Percentiles rank a stretch among this genome's conserved stretches.
These are phyloP conservation scores for Cylas formicarius DNA, from an alignment of 1,140 invertebrate genomes.

Conservation along the genomic window DNA sequence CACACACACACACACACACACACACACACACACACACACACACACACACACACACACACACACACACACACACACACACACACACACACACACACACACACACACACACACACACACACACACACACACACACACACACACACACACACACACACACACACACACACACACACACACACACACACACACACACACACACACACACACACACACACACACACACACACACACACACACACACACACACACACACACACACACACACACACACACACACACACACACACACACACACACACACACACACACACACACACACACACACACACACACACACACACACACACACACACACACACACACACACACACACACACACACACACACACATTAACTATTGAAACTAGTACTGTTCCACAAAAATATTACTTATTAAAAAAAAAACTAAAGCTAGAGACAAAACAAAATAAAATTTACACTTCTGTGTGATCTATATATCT, in stretches of 20 bases:
- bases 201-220: constrained; percentile 3
- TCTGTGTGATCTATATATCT: too few species aligned
- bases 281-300: too few species aligned
- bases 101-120: constrained; percentile 3
- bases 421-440: too few species aligned
- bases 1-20: constrained; percentile 3
- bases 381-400: too few species aligned
- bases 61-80: constrained; percentile 3
- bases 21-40: constrained; percentile 3
- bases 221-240: constrained; percentile 3
- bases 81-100: constrained; percentile 3
- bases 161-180: constrained; percentile 3
- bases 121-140: constrained; percentile 3
- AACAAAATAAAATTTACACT: too few species aligned
- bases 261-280: too few species aligned
- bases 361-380: too few species aligned
- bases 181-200: constrained; percentile 3
- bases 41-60: constrained; percentile 3
- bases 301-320: too few species aligned
- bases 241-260: constrained; percentile 1
- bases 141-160: constrained; percentile 3
- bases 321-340: too few species aligned
- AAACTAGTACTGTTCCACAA: too few species aligned
- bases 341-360: too few species aligned
- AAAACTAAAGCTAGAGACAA: too few species aligned